These are phyloP conservation scores for Biston betularia DNA, from an alignment of 2,888 invertebrate species.

Conservation along the genomic window DNA sequence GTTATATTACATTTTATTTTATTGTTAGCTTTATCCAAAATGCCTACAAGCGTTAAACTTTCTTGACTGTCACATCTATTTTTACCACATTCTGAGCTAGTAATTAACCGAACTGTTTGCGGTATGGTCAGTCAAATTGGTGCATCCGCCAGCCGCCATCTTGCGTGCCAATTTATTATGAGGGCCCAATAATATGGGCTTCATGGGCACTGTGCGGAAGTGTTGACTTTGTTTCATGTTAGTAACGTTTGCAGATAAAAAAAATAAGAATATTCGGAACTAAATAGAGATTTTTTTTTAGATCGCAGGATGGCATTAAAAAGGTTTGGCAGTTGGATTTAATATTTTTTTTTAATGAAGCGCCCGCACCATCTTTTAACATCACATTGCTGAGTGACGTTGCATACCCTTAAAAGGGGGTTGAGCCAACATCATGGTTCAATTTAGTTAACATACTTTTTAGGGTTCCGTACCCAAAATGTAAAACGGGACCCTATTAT, in stretches of 20 bases:
- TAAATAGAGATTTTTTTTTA: background rate
- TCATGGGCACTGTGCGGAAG: constrained; percentile 14
- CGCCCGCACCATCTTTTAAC: no score
- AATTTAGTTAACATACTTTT: no score
- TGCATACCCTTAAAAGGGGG: no score
- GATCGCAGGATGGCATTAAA: no score
- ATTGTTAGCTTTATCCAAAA: background rate
- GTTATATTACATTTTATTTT: no score
- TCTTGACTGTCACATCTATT: constrained; percentile 14
- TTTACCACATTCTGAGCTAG: constrained; percentile 32
- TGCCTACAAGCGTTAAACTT: background rate
- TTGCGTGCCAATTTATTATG: constrained; percentile 37
- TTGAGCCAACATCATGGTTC: no score
- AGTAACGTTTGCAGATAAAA: background rate
- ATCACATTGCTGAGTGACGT: no score
- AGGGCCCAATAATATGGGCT: background rate
- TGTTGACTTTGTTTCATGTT: constrained; percentile 9
- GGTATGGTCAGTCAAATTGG: constrained; percentile 47
- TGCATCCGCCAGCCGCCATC: constrained; percentile 43
- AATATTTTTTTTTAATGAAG: no score
- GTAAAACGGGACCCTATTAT: no score
- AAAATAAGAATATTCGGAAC: background rate
- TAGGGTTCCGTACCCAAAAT: no score
- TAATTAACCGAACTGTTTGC: constrained; percentile 63
- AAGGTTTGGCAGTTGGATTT: no score